Percentiles rank a stretch among this genome's conserved stretches.
phyloP scores from a whole-genome alignment of 2,888 invertebrate genomes.

The Drosophila percnosoma region DNA sequence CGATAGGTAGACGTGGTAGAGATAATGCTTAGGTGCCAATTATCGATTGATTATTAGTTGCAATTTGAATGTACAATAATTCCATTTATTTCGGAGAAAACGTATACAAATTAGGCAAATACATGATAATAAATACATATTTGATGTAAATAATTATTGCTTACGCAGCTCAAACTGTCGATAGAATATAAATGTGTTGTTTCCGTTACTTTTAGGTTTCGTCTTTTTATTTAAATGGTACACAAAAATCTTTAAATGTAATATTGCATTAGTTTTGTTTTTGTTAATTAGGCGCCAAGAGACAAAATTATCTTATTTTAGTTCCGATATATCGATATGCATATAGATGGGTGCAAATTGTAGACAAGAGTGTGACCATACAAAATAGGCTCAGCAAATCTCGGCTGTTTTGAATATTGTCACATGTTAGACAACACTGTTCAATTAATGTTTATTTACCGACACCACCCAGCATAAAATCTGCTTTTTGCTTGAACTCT shows the following conservation, averaged over 20 bases:
- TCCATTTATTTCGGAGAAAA: neutral
- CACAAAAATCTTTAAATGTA: too few species aligned
- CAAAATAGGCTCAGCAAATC: neutral
- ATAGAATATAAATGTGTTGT: too few species aligned
- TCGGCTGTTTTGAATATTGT: too few species aligned
- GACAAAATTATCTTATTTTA: neutral
- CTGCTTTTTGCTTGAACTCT: neutral
- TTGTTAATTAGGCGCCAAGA: neutral
- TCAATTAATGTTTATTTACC: constrained; percentile 25
- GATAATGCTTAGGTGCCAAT: neutral
- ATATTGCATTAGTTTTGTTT: neutral
- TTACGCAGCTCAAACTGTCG: too few species aligned
- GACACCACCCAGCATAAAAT: neutral
- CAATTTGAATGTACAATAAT: neutral
- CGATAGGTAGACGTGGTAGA: constrained; percentile 21
- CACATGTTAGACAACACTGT: constrained; percentile 27
- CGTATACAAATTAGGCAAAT: neutral
- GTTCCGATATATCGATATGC: constrained; percentile 13
- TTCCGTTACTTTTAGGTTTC: too few species aligned
- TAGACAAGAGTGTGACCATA: constrained; percentile 13
- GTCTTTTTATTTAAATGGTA: too few species aligned
- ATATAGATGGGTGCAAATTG: neutral
- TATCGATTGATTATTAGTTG: constrained; percentile 5
- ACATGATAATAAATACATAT: neutral
- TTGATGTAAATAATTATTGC: too few species aligned